Base-by-base conservation (phyloP, 2,888 invertebrate species). In the Tachina lurida region DNA sequence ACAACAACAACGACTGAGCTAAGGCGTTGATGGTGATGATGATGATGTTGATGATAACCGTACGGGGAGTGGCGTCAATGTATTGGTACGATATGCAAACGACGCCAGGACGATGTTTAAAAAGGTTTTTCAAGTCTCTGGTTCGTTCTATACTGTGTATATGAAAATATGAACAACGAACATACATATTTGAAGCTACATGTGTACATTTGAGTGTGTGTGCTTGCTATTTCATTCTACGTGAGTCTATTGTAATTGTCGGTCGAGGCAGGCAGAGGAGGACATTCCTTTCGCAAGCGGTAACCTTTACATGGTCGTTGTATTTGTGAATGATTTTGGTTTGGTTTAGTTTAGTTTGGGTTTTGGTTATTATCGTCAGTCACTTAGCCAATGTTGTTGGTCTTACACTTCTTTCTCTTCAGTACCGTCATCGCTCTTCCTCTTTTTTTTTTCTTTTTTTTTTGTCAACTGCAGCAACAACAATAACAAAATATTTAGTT, bases 311-410 rank as follows among this genome's bases (percentile, higher is more conserved):
- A 80, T 81, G 80, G 88, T 79, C 82, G 88, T 71, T 79, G 86
- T 80, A 87, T 84, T 88, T 89, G 88, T 88, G 88, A 88, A 87
- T 89, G 90, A 88, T 88, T 88, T 88, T 87, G 88, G 56, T 75
- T 74, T 62, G 41, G 49, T 70, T 68, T 62, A n/a, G 68, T 68
- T 76, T 60, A 19, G 41, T 56, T 74, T 67, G 19, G 54, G 43
- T 70, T 70, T 76, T 65, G 70, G 90, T 89, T 90, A 88, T 89
- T 88, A 84, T 90, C 84, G 67, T 71, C 81, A 76, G 82, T 80
- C 84, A 80, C 60, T 83, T 76, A 31, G 67, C 68, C 75, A 78
- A 62, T 78, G 78, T 86, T 67, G 56, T 76, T 80, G 52, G 54
- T 56, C 47, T 41, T 65, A 63, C 75, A 45, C 62, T 56, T 65